A percentile compares a stretch with the other conserved stretches of the same genome.
phyloP scores from a whole-genome alignment of 2,888 invertebrate species.

The Hydraecia micacea region DNA sequence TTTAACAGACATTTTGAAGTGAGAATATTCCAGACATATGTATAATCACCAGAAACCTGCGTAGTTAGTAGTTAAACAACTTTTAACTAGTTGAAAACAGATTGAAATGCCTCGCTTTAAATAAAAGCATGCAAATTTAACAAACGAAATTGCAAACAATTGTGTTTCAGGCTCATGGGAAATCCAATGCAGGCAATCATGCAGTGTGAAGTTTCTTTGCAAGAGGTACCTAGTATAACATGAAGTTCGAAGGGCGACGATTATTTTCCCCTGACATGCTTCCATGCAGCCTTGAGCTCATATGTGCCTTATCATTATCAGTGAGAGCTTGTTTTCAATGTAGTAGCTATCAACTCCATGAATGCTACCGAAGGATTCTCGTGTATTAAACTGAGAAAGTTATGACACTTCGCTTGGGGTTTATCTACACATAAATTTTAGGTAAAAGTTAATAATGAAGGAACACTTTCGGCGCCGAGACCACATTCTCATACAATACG shows the following conservation, averaged over 20 bases:
- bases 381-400: constrained; percentile 49
- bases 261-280: constrained; percentile 65
- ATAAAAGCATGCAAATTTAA: constrained; percentile 30
- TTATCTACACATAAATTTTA: constrained; percentile 51
- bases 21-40: not conserved
- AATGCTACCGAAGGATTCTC: constrained; percentile 21
- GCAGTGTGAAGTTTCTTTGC: constrained; percentile 62
- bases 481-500: constrained; percentile 33
- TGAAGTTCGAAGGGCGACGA: constrained; percentile 61
- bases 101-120: constrained; percentile 3
- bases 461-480: constrained; percentile 36
- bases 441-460: constrained; percentile 45
- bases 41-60: constrained; percentile 9
- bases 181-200: constrained; percentile 68
- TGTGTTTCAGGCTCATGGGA: constrained; percentile 65
- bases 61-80: not conserved
- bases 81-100: not conserved
- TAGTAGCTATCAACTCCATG: constrained; percentile 38
- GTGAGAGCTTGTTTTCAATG: constrained; percentile 31
- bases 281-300: constrained; percentile 25
- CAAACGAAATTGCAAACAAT: constrained; percentile 36
- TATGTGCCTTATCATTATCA: constrained; percentile 46
- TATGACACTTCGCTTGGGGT: constrained; percentile 40
- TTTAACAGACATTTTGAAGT: constrained; percentile 14
- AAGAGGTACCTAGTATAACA: constrained; percentile 27